phyloP scores from a whole-genome alignment of 35 echinoderm and acorn worm species.

The Lytechinus pictus region DNA sequence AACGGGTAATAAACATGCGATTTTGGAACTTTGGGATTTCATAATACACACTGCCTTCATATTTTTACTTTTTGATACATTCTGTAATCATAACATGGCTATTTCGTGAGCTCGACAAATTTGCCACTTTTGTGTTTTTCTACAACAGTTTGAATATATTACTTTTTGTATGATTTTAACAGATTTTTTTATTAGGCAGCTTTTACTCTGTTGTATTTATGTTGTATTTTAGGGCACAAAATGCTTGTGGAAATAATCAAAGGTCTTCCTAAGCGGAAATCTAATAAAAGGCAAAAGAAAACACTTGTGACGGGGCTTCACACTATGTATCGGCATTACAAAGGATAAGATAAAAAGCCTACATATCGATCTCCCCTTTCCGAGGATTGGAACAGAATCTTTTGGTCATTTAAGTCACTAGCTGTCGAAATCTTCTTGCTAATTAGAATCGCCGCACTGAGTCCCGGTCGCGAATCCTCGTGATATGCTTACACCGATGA shows the following conservation, averaged over 20 bases:
- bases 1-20: too few species aligned
- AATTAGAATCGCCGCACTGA: neutral
- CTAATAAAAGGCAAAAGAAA: neutral
- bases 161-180: neutral
- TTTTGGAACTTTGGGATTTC: too few species aligned
- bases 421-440: neutral
- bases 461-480: neutral
- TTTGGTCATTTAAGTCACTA: neutral
- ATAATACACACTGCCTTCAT: too few species aligned
- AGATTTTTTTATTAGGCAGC: neutral
- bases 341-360: neutral
- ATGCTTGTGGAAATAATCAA: neutral
- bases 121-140: neutral
- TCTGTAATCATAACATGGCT: too few species aligned
- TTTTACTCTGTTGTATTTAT: neutral
- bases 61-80: too few species aligned
- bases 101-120: neutral
- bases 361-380: conserved; percentile 1
- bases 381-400: neutral
- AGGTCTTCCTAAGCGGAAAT: neutral
- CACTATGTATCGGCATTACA: neutral
- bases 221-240: neutral
- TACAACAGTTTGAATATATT: neutral
- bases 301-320: conserved; percentile 9
- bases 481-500: neutral